A percentile compares a stretch with the other conserved stretches of the same genome.
phyloP scores from a whole-genome alignment of 2,797 vertebrate species.

The Acanthornis magna region DNA sequence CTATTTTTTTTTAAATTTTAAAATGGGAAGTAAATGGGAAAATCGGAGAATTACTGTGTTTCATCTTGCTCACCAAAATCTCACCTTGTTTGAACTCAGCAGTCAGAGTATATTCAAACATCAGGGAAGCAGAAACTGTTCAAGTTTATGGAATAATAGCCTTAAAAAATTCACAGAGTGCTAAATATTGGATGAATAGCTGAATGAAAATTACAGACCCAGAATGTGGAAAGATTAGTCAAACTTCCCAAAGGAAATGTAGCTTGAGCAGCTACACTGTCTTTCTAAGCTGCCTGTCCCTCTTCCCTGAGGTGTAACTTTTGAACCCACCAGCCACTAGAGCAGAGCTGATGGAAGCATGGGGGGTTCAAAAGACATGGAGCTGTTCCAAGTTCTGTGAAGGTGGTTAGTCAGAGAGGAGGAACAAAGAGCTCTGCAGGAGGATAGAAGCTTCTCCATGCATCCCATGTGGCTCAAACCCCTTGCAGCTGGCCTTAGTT shows the following conservation, averaged over 20 bases:
- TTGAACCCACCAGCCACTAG: neutral
- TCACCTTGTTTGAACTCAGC: neutral
- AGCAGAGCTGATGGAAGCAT: neutral
- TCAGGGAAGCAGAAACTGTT: neutral
- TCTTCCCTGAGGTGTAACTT: neutral
- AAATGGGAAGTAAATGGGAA: neutral
- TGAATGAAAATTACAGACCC: neutral
- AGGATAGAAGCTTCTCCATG: neutral
- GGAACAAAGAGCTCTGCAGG: neutral
- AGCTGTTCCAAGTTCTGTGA: neutral
- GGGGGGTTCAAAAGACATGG: neutral
- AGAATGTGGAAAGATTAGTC: neutral
- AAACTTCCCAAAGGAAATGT: neutral
- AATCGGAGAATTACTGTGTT: neutral
- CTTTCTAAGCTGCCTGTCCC: neutral
- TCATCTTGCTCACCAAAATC: neutral
- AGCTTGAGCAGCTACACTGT: neutral
- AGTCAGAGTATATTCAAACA: neutral
- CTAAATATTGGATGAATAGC: constrained; percentile 15
- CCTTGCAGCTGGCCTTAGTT: neutral
- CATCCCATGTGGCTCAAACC: rapidly evolving
- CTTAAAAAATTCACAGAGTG: neutral
- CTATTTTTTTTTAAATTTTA: neutral
- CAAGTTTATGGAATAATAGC: neutral
- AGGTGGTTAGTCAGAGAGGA: rapidly evolving